Conservation (phyloP, 2,888 invertebrate species). For the Orgyia antiqua region DNA sequence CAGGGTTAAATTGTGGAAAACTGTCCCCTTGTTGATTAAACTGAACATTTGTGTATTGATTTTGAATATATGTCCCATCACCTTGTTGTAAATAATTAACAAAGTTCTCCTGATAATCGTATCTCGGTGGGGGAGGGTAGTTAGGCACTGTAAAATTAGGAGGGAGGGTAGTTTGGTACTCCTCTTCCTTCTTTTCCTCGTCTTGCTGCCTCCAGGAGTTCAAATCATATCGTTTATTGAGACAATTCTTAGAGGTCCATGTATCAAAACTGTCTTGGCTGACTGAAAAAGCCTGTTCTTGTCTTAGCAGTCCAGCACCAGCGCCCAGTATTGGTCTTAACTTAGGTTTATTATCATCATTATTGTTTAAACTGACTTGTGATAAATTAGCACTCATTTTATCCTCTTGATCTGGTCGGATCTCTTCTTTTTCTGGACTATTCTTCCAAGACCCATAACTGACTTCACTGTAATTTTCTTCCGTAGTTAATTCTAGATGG, state of each 20-base stretch:
- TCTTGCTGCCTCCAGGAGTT: slow-evolving; percentile 65
- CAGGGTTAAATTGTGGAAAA: slow-evolving; percentile 30
- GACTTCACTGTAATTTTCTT: slow-evolving; percentile 61
- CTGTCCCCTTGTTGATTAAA: slow-evolving; percentile 46
- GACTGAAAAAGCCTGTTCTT: slow-evolving; percentile 43
- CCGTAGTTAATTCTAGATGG: slow-evolving; percentile 54
- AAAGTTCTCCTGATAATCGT: slow-evolving; percentile 41
- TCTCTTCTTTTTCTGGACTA: slow-evolving; percentile 41
- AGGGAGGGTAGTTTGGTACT: slow-evolving; percentile 51
- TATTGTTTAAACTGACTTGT: slow-evolving; percentile 50
- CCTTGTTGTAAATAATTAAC: slow-evolving; percentile 63
- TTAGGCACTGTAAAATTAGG: slow-evolving; percentile 41
- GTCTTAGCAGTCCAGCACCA: slow-evolving; percentile 53
- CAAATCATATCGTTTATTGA: slow-evolving; percentile 59
- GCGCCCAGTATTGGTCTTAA: slow-evolving; percentile 65
- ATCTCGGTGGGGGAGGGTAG: slow-evolving; percentile 49
- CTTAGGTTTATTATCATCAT: slow-evolving; percentile 59
- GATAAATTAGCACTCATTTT: slow-evolving; percentile 52
- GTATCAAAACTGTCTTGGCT: slow-evolving; percentile 53
- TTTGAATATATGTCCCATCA: slow-evolving; percentile 62
- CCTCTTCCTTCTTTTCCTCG: slow-evolving; percentile 54
- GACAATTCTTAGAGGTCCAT: slow-evolving; percentile 50
- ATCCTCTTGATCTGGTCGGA: slow-evolving; percentile 25
- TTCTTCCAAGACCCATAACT: slow-evolving; percentile 69
- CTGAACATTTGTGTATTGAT: slow-evolving; percentile 40